Percentiles rank a stretch among this genome's conserved stretches.
Conservation (phyloP, 35 echinoderm and acorn worm species). For the Apostichopus californicus region DNA sequence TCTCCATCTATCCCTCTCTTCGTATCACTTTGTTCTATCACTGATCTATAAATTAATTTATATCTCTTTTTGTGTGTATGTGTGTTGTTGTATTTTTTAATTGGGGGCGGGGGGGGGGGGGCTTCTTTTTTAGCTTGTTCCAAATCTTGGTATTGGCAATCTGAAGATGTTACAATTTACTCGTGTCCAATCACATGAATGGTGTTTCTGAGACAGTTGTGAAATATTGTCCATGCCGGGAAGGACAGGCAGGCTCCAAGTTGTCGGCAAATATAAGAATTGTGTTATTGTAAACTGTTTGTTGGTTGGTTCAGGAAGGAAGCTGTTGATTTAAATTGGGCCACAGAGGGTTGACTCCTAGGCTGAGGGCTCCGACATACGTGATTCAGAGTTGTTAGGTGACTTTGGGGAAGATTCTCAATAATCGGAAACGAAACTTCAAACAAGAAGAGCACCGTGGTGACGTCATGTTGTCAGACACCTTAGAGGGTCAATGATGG, state of each 20-base stretch:
- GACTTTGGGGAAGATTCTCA: neutral
- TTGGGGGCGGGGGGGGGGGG: too few relatives aligned
- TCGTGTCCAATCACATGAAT: neutral
- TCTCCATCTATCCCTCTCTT: too few relatives aligned
- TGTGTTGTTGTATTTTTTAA: too few relatives aligned
- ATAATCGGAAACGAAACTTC: neutral
- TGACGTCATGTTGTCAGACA: constrained; percentile 11
- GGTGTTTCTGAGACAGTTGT: neutral
- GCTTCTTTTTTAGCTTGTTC: too few relatives aligned
- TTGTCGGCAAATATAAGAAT: constrained; percentile 24
- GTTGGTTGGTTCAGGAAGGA: constrained; percentile 47
- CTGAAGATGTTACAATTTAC: too few relatives aligned
- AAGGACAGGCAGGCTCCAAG: constrained; percentile 11
- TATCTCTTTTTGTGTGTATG: too few relatives aligned
- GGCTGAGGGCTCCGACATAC: neutral
- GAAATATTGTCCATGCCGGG: neutral
- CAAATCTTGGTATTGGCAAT: too few relatives aligned
- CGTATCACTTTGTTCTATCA: too few relatives aligned
- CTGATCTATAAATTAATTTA: too few relatives aligned
- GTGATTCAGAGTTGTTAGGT: neutral
- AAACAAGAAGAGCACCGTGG: neutral
- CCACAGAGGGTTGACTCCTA: constrained; percentile 16
- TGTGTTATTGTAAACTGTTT: constrained; percentile 51
- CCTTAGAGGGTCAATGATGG: neutral
- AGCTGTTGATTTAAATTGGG: constrained; percentile 59